These are phyloP conservation scores for Eumaeus atala DNA, from an alignment of 1,140 invertebrate species.

Conservation along the genomic window DNA sequence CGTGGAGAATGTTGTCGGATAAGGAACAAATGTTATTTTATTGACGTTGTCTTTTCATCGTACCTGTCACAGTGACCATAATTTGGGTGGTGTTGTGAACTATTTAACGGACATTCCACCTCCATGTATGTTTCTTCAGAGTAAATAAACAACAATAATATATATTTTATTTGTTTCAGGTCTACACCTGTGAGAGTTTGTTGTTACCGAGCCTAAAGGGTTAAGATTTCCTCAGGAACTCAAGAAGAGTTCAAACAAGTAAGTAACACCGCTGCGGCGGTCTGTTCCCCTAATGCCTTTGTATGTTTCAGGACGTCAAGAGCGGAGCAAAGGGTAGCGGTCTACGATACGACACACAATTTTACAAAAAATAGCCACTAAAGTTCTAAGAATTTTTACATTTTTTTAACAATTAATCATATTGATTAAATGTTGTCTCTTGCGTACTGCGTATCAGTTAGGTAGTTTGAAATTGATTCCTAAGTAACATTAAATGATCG, in stretches of 20 bases:
- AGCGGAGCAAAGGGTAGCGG: slow-evolving; percentile 10
- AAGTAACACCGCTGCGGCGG: slow-evolving; percentile 52
- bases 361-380: too few species aligned
- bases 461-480: not conserved
- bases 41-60: too few species aligned
- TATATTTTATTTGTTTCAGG: slow-evolving; percentile 59
- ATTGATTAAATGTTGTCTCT: too few species aligned
- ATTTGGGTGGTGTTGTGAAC: too few species aligned
- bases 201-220: slow-evolving; percentile 58
- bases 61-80: too few species aligned
- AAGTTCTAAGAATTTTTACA: too few species aligned
- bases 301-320: slow-evolving; percentile 45
- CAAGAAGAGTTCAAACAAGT: slow-evolving; percentile 69
- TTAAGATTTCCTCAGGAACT: slow-evolving; percentile 67
- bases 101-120: too few species aligned
- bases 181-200: slow-evolving; percentile 47
- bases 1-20: too few species aligned
- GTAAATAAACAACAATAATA: too few species aligned
- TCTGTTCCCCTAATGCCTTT: slow-evolving; percentile 36
- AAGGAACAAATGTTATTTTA: too few species aligned
- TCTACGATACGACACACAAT: not conserved
- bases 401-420: not conserved
- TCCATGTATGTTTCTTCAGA: too few species aligned
- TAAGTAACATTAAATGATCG: not conserved
- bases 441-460: not conserved